Base-by-base conservation (phyloP, 2,113 vertebrate genomes). In the Drymodes brunneopygia region DNA sequence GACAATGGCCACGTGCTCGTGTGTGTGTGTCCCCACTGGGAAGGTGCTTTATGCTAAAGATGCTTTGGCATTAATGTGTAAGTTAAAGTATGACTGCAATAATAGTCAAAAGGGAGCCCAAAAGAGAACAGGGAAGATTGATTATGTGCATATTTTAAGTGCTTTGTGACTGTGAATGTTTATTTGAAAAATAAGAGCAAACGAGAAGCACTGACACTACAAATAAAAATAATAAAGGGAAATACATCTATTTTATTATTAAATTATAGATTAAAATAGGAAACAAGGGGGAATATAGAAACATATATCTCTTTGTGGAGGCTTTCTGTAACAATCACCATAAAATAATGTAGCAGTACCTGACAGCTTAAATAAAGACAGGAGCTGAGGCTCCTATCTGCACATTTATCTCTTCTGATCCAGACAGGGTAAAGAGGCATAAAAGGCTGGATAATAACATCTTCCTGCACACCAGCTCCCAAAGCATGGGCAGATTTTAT, bases 181-280 rank as follows among this genome's bases (percentile, higher is more conserved):
- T 90, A 71, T 53, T 74, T 33, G 85, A 81, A 74, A 93, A 96
- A 86, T 67, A 93, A 79, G 89, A 95, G 82, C 25, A 70, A 89
- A 67, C 48, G 47, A 73, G 88, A 80, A 71, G 67, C 83, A 31
- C 53, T 84, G 90, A 91, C 58, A 90, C 74, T 57, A 81, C 89
- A 91, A 92, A 87, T 93, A 94, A 97, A 96, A 95, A 89, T 94
- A 91, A 96, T 77, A 95, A 35, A 88, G 94, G 88, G 71, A 95
- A 97, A 97, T 95, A 95, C 71, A 81, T 95, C 93, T 94, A 57
- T 91, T 96, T 96, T 83, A 74, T 92, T 95, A 96, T 96, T 96
- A 91, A 96, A 97, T 96, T 96, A 96, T 89, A 90, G 95, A 97
- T 97, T 96, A 97, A 97, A 97, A 96, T 90, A 96, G 78, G 40